These are phyloP conservation scores for Battus philenor DNA, from an alignment of 1,140 invertebrate species.

Conservation along the genomic window DNA sequence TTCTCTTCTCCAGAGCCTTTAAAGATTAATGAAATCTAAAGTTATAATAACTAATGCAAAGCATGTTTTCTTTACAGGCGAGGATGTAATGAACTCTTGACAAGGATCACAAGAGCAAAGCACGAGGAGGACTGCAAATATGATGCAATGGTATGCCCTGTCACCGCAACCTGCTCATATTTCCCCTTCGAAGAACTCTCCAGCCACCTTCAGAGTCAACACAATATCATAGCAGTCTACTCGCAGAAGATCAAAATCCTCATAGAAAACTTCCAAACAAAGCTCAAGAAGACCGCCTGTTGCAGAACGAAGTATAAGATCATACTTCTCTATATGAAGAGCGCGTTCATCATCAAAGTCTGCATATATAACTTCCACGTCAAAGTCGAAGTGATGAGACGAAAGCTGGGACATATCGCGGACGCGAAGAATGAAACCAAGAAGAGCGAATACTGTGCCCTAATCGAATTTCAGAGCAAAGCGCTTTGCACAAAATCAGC, in stretches of 20 bases:
- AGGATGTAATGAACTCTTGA: constrained; percentile 59
- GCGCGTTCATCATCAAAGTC: constrained; percentile 70
- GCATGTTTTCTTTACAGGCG: constrained; percentile 58
- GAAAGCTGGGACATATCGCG: constrained; percentile 56
- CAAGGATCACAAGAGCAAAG: constrained; percentile 47
- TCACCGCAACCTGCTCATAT: constrained; percentile 56
- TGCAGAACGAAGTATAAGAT: constrained; percentile 70
- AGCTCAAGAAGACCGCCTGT: constrained; percentile 63
- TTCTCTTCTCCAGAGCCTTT: no score
- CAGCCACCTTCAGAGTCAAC: constrained; percentile 49
- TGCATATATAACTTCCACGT: constrained; percentile 70
- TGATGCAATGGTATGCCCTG: constrained; percentile 65
- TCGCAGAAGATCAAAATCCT: constrained; percentile 68
- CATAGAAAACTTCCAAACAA: constrained; percentile 69
- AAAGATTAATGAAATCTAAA: no score
- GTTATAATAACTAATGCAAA: no score
- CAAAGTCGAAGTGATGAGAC: constrained; percentile 61
- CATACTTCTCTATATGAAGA: constrained; percentile 57
- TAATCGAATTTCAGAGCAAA: constrained; percentile 68
- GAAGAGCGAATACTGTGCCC: constrained; percentile 63
- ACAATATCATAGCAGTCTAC: constrained; percentile 66
- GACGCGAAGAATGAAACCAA: constrained; percentile 53
- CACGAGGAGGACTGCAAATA: constrained; percentile 67
- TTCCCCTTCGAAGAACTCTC: constrained; percentile 63
- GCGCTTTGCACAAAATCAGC: constrained; percentile 61